Evolutionary conservation across 1,140 invertebrate species (phyloP).

Genomic region (Euschistus heros): DNA sequence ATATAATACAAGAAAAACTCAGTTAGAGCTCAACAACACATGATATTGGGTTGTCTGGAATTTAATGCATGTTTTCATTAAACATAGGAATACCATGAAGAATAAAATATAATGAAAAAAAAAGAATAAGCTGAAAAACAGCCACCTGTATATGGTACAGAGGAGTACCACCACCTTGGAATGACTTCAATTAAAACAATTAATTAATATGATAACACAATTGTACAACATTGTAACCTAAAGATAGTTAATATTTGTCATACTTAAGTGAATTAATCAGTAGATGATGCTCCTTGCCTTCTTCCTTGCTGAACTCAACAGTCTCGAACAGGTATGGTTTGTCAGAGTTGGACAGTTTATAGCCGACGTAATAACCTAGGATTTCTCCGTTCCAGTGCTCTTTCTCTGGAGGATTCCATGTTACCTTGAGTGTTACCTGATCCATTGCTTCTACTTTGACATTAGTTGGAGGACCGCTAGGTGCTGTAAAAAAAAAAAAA

Average conservation of each 20-base stretch:
- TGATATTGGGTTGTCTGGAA: too few relatives aligned
- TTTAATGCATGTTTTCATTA: too few relatives aligned
- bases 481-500: constrained; percentile 39
- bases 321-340: constrained; percentile 86
- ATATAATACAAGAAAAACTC: too few relatives aligned
- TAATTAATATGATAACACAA: too few relatives aligned
- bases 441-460: constrained; percentile 84
- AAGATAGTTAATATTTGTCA: constrained; percentile 25
- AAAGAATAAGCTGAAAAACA: too few relatives aligned
- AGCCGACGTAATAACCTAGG: constrained; percentile 80
- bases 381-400: constrained; percentile 91
- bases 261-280: constrained; percentile 69
- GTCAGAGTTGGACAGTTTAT: constrained; percentile 77
- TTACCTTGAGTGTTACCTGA: constrained; percentile 81
- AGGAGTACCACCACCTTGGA: too few relatives aligned
- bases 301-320: constrained; percentile 82
- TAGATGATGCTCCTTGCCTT: constrained; percentile 78
- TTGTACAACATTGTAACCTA: too few relatives aligned
- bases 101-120: too few relatives aligned
- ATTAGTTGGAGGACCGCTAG: constrained; percentile 67
- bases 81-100: too few relatives aligned
- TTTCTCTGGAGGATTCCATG: constrained; percentile 83
- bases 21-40: too few relatives aligned
- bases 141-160: too few relatives aligned
- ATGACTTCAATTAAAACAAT: too few relatives aligned